These are phyloP conservation scores for Bovichtus diacanthus DNA, from an alignment of 2,797 vertebrate genomes.

Conservation along the genomic window DNA sequence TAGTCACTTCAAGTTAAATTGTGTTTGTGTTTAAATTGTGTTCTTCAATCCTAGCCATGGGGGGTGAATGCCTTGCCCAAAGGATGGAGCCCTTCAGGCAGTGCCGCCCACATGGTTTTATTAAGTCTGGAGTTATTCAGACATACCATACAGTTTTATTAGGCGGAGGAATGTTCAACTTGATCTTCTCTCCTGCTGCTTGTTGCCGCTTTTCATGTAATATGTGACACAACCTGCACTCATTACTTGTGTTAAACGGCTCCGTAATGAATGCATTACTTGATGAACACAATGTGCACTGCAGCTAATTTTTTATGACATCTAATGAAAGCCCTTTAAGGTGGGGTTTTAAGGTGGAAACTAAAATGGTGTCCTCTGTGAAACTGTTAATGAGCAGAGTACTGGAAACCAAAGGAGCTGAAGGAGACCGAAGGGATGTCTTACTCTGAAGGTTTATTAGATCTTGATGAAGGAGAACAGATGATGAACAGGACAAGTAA, in stretches of 20 bases:
- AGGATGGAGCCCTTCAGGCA: constrained; percentile 27
- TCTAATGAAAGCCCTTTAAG: constrained; percentile 26
- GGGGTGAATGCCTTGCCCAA: constrained; percentile 43
- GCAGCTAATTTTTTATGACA: constrained; percentile 28
- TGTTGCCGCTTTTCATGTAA: constrained; percentile 30
- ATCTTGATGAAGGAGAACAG: no score
- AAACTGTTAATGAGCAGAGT: no score
- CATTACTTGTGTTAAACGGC: constrained; percentile 7
- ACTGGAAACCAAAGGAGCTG: no score
- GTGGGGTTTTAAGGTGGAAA: constrained; percentile 42
- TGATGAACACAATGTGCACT: constrained; percentile 24
- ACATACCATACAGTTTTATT: constrained; percentile 24
- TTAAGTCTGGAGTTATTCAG: constrained; percentile 45
- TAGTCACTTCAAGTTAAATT: constrained; percentile 38
- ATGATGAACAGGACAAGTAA: no score
- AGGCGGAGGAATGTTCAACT: not conserved
- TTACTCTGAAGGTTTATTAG: no score
- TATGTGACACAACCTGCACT: constrained; percentile 1
- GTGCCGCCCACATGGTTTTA: constrained; percentile 38
- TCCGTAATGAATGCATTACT: constrained; percentile 2
- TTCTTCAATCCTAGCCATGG: constrained; percentile 38
- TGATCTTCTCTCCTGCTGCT: constrained; percentile 7
- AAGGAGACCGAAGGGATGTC: no score
- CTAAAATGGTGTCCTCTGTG: no score
- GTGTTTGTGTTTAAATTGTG: no score